Percentiles rank a stretch among this genome's conserved stretches.
phyloP scores from a whole-genome alignment of 2,888 invertebrate species.

The Sceliomorpha sp. region DNA sequence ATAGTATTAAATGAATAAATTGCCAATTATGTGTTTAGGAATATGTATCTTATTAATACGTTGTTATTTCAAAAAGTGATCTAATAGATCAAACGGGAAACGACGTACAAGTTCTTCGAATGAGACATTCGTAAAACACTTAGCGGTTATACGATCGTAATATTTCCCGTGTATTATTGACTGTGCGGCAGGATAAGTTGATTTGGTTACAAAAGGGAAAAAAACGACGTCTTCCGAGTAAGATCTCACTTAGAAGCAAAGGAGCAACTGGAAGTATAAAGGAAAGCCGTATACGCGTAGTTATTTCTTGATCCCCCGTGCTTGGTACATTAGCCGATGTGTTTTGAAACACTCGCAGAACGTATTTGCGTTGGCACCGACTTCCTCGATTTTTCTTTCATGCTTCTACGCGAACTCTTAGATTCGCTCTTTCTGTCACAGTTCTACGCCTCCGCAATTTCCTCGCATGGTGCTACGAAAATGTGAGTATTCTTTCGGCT shows the following conservation, averaged over 20 bases:
- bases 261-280: conserved; percentile 21
- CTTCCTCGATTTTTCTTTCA: conserved; percentile 71
- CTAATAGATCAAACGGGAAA: no score
- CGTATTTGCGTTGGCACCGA: conserved; percentile 78
- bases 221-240: conserved; percentile 40
- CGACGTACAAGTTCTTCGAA: conserved; percentile 3
- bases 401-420: conserved; percentile 52
- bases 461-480: conserved; percentile 30
- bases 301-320: conserved; percentile 72
- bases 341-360: conserved; percentile 78
- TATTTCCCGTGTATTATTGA: background rate
- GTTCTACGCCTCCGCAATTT: conserved; percentile 29
- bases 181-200: background rate
- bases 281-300: conserved; percentile 56
- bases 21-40: no score
- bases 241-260: conserved; percentile 39
- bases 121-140: background rate
- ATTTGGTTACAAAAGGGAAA: conserved; percentile 1
- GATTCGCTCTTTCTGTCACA: conserved; percentile 30
- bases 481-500: conserved; percentile 27
- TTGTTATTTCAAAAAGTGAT: no score
- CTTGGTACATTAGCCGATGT: conserved; percentile 78
- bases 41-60: no score
- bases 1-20: no score
- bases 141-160: background rate